phyloP scores from a whole-genome alignment of 2,888 invertebrate species.

The Ectropis crepuscularia region DNA sequence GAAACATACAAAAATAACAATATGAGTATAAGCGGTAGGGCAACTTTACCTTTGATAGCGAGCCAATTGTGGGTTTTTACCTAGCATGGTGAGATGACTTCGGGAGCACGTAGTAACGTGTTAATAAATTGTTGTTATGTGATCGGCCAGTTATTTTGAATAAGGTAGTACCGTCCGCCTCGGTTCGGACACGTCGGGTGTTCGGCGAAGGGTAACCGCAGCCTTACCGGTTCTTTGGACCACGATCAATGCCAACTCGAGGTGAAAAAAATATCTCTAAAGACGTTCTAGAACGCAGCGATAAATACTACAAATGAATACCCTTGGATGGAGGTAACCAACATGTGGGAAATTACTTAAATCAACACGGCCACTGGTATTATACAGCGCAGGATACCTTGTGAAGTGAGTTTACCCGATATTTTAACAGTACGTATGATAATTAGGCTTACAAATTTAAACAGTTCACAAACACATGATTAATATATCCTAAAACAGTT shows the following conservation, averaged over 20 bases:
- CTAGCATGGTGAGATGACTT: conserved; percentile 17
- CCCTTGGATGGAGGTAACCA: conserved; percentile 31
- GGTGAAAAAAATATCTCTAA: conserved; percentile 74
- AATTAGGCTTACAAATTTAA: background rate
- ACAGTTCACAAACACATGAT: background rate
- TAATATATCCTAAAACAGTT: background rate
- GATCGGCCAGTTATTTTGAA: conserved; percentile 51
- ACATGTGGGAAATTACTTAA: conserved; percentile 26
- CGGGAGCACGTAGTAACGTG: conserved; percentile 21
- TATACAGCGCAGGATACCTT: background rate
- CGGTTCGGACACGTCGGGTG: conserved; percentile 52
- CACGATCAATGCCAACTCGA: conserved; percentile 77
- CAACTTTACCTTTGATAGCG: background rate
- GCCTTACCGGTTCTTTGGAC: conserved; percentile 78
- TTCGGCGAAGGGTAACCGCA: conserved; percentile 79
- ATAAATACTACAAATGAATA: conserved; percentile 46
- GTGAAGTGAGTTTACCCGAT: background rate
- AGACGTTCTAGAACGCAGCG: conserved; percentile 66
- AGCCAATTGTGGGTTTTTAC: conserved; percentile 1
- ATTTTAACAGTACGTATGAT: conserved; percentile 1
- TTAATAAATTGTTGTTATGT: conserved; percentile 42
- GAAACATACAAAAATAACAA: conserved; percentile 49
- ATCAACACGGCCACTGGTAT: conserved; percentile 4
- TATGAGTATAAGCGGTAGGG: background rate
- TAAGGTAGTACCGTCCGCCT: conserved; percentile 48